These are phyloP conservation scores for Lepidurus packardi DNA, from an alignment of 1,140 invertebrate species.

Conservation along the genomic window DNA sequence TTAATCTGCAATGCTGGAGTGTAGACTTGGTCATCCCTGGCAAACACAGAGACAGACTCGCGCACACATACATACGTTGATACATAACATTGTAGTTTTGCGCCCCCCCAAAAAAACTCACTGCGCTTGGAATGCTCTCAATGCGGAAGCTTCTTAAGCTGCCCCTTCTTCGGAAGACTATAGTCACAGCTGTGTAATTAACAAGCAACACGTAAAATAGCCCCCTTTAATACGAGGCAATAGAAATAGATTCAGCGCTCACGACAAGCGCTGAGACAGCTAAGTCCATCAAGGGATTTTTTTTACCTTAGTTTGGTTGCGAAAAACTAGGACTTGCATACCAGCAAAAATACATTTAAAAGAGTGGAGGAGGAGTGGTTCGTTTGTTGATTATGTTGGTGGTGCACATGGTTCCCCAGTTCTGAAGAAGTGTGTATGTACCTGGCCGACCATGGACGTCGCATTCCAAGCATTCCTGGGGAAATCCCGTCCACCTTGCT, in stretches of 20 bases:
- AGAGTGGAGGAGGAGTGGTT: no score
- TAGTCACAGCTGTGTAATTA: neutral
- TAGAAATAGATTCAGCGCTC: no score
- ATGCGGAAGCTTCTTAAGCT: neutral
- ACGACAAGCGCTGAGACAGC: no score
- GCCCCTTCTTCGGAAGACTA: neutral
- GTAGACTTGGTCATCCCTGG: neutral
- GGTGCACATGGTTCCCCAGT: neutral
- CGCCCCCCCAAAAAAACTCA: slow-evolving; percentile 9
- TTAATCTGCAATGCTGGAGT: neutral
- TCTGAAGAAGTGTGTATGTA: neutral
- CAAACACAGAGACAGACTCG: neutral
- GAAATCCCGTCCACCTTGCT: slow-evolving; percentile 34
- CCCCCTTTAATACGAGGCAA: neutral
- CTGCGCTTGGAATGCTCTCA: slow-evolving; percentile 11
- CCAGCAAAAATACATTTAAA: no score
- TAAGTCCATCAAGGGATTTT: neutral
- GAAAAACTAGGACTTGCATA: neutral
- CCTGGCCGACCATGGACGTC: slow-evolving; percentile 3
- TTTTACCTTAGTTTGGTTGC: neutral
- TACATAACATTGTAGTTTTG: neutral
- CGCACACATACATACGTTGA: neutral
- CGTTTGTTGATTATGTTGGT: neutral
- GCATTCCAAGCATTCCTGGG: slow-evolving; percentile 33
- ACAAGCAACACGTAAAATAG: neutral